phyloP scores from a whole-genome alignment of 2,113 vertebrate genomes.

The Centropus unirufus region DNA sequence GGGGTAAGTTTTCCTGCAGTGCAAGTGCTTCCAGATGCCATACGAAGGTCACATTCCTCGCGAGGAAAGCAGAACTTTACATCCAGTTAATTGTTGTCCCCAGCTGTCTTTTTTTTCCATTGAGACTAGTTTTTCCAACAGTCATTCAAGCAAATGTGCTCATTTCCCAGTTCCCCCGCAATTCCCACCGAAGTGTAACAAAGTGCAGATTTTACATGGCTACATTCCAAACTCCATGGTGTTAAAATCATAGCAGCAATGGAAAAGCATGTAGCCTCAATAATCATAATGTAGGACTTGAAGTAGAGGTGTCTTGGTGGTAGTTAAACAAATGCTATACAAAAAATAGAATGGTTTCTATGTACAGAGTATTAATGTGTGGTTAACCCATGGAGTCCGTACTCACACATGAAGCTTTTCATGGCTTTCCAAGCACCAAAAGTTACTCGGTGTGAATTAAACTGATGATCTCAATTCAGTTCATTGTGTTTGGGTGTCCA shows the following conservation, averaged over 20 bases:
- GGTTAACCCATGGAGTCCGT: background rate
- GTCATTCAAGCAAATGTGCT: constrained; percentile 45
- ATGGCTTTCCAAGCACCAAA: background rate
- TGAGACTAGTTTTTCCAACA: constrained; percentile 40
- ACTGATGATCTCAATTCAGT: background rate
- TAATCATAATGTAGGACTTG: background rate
- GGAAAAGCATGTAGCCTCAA: constrained; percentile 8
- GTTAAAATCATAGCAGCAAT: constrained; percentile 43
- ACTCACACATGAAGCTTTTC: background rate
- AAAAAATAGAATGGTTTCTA: constrained; percentile 1
- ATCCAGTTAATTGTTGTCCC: constrained; percentile 43
- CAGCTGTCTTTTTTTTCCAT: background rate
- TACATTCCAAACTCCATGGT: background rate
- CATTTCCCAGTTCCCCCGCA: constrained; percentile 37
- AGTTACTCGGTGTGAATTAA: background rate
- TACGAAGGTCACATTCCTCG: background rate
- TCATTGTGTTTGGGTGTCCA: background rate
- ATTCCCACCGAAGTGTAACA: constrained; percentile 6
- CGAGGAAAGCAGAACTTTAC: constrained; percentile 44
- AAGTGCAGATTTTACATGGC: constrained; percentile 39
- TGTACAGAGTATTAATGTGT: background rate
- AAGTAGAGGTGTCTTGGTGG: constrained; percentile 28
- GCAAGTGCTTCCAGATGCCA: constrained; percentile 47
- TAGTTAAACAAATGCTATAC: background rate
- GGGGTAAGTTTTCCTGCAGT: constrained; percentile 42